Evolutionary conservation across 2,888 invertebrate genomes (phyloP), one percentile per base, ranked within the genome.

Genomic region (Synanthedon vespiformis): DNA sequence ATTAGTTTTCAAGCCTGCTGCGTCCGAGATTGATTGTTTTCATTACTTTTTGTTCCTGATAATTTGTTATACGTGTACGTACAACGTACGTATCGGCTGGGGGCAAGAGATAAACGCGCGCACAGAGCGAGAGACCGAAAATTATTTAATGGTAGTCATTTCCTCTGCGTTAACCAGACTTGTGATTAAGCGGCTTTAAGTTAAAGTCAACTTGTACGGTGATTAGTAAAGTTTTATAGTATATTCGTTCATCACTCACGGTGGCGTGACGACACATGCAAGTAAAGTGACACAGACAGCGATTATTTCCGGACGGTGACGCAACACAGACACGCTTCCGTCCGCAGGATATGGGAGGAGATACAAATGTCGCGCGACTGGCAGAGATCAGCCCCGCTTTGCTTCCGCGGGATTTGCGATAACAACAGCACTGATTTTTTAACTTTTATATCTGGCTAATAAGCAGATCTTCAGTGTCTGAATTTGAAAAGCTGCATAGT

Each of bases 281-380:
- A 34, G 34, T 34, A 34, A 34, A 71, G 65, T 83, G 84, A 83
- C 83, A 83, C 80, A 85, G 80, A 82, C 81, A 80, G 80, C 80
- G 80, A 74, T 72, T 79, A 81, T 84, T 83, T 86, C 86, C 85
- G 84, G 68, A 8, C 70, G 74, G 59, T 86, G 85, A 86, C 84
- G 84, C 76, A 81, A 86, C 78, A 16, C 12, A 13, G 2, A n/a
- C 14, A 75, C 83, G 68, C 74, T 83, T 84, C 84, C 82, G 80
- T 69, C 70, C 77, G 74, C 80, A 79, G 83, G 84, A 83, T 80
- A 80, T 66, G 68, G 62, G 67, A 70, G 71, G 72, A 79, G 78
- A 80, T 74, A 80, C 76, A 72, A 75, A 60, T 70, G 74, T 68
- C 68, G 67, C 52, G 54, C 54, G 59, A 54, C 53, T 63, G 58